A percentile compares a stretch with the other conserved stretches of the same genome.
These are phyloP conservation scores for Polypterus senegalus DNA, from an alignment of 2,113 vertebrate species.

Conservation along the genomic window DNA sequence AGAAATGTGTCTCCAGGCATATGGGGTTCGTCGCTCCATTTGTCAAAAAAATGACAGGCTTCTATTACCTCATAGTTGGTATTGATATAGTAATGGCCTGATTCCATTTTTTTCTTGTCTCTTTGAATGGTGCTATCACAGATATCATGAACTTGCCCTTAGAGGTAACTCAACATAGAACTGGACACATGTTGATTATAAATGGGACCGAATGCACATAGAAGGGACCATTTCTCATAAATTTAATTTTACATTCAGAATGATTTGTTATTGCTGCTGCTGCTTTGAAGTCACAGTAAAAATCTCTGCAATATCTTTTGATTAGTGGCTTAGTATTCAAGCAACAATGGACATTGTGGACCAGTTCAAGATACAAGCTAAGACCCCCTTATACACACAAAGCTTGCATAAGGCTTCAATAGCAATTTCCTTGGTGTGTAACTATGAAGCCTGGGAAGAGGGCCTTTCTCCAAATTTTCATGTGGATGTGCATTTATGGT, in stretches of 20 bases:
- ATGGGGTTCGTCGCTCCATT: no score
- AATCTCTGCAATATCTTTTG: no score
- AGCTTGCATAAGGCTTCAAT: no score
- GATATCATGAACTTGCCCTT: background rate
- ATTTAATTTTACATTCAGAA: constrained; percentile 32
- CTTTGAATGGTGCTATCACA: constrained; percentile 33
- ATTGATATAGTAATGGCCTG: constrained; percentile 33
- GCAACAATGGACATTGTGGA: no score
- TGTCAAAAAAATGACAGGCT: background rate
- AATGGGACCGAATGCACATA: constrained; percentile 4
- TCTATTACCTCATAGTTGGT: constrained; percentile 65
- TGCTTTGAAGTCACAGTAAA: constrained; percentile 51
- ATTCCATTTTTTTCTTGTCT: constrained; percentile 32
- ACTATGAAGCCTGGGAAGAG: constrained; percentile 26
- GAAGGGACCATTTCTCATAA: constrained; percentile 22
- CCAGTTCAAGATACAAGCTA: no score
- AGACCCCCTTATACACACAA: no score
- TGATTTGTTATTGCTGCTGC: constrained; percentile 59
- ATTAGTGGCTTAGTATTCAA: no score
- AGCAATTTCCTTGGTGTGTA: constrained; percentile 36
- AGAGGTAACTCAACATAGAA: constrained; percentile 12
- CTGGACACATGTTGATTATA: background rate
- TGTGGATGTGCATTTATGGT: constrained; percentile 48
- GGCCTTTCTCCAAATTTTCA: constrained; percentile 20
- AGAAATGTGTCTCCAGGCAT: no score